phyloP scores from a whole-genome alignment of 2,888 invertebrate genomes.

The Brassicogethes aeneus region DNA sequence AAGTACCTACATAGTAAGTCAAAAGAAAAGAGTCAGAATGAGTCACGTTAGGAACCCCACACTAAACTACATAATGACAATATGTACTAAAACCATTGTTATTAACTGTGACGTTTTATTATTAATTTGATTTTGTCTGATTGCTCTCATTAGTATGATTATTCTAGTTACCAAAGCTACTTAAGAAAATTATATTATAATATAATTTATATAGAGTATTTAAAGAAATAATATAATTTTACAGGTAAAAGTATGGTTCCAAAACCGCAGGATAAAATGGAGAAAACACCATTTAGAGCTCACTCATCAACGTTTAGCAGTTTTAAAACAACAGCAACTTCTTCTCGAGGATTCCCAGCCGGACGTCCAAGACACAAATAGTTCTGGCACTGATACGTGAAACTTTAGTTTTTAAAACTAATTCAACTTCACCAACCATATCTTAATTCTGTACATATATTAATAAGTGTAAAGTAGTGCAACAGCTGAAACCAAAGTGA shows the following conservation, averaged over 20 bases:
- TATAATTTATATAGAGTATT: too few relatives aligned
- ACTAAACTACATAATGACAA: too few relatives aligned
- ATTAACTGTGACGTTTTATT: too few relatives aligned
- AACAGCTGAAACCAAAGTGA: background rate
- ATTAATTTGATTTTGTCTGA: too few relatives aligned
- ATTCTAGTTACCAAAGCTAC: too few relatives aligned
- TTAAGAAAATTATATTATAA: too few relatives aligned
- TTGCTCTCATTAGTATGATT: too few relatives aligned
- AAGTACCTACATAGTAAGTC: too few relatives aligned
- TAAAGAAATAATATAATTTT: too few relatives aligned
- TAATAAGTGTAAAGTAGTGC: background rate
- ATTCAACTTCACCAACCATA: background rate
- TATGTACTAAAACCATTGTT: too few relatives aligned
- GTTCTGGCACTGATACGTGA: constrained; percentile 37
- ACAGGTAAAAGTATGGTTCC: constrained; percentile 87
- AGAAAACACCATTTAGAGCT: constrained; percentile 89
- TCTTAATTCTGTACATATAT: background rate
- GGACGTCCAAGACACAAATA: constrained; percentile 44
- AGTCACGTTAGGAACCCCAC: too few relatives aligned
- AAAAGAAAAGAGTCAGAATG: too few relatives aligned
- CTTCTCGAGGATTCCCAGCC: constrained; percentile 42
- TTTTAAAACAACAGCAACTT: constrained; percentile 43
- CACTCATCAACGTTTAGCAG: constrained; percentile 75
- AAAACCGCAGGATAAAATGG: constrained; percentile 93
- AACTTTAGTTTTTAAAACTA: constrained; percentile 4